Conservation (phyloP, 2,797 vertebrate species). For the Oryzias sinensis region DNA sequence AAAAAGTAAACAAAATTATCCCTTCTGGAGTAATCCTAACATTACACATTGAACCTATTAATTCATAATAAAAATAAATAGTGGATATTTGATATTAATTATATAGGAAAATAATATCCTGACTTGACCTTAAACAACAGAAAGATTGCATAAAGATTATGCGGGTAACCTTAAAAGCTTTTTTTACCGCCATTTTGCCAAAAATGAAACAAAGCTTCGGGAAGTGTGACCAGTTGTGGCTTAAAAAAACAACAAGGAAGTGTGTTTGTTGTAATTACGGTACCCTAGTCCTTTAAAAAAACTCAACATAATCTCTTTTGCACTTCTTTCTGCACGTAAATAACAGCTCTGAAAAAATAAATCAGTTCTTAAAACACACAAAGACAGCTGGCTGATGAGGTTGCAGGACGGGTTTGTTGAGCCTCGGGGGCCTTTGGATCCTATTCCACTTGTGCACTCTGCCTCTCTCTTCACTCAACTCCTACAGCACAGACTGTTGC, state of each 20-base stretch:
- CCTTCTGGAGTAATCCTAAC: too few relatives aligned
- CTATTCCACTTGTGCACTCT: slow-evolving; percentile 27
- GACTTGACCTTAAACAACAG: too few relatives aligned
- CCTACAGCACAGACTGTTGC: slow-evolving; percentile 11
- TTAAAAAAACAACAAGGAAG: slow-evolving; percentile 2
- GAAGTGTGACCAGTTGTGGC: slow-evolving; percentile 1
- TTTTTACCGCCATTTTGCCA: too few relatives aligned
- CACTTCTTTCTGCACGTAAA: slow-evolving; percentile 49
- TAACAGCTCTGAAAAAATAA: slow-evolving; percentile 65
- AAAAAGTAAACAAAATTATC: not conserved
- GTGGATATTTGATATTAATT: too few relatives aligned
- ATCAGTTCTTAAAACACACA: slow-evolving; percentile 39
- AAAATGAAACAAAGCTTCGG: slow-evolving; percentile 9
- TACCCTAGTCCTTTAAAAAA: too few relatives aligned
- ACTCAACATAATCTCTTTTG: not conserved
- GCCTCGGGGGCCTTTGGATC: slow-evolving; percentile 54
- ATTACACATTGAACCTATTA: too few relatives aligned
- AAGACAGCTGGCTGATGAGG: slow-evolving; percentile 40
- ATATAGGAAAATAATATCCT: too few relatives aligned
- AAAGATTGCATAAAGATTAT: too few relatives aligned
- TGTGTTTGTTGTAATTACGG: not conserved
- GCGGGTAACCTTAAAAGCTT: too few relatives aligned
- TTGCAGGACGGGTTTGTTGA: slow-evolving; percentile 68
- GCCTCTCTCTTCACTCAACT: slow-evolving; percentile 34
- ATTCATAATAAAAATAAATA: too few relatives aligned